These are phyloP conservation scores for Dusona sp. DNA, from an alignment of 2,888 invertebrate genomes.

Conservation along the genomic window DNA sequence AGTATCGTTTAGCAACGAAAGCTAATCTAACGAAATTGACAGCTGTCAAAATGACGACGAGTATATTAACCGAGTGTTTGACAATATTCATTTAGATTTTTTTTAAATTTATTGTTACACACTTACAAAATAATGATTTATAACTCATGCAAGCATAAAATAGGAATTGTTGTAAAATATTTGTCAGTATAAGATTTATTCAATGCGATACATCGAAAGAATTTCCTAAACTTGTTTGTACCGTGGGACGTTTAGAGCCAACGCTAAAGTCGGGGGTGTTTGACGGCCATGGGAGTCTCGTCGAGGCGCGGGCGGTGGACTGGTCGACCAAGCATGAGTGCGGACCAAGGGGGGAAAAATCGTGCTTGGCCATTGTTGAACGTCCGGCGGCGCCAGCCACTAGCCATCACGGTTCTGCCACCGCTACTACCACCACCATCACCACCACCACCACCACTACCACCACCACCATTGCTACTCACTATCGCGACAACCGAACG, in stretches of 20 bases:
- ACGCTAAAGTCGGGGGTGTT: slow-evolving; percentile 79
- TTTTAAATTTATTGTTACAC: no score
- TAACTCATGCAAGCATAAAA: no score
- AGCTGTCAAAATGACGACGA: neutral
- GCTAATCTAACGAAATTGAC: neutral
- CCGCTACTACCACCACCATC: slow-evolving; percentile 66
- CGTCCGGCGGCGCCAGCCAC: slow-evolving; percentile 83
- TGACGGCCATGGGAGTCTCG: slow-evolving; percentile 78
- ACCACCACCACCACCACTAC: slow-evolving; percentile 67
- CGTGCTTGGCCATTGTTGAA: slow-evolving; percentile 79
- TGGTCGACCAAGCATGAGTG: slow-evolving; percentile 54
- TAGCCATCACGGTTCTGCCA: slow-evolving; percentile 76
- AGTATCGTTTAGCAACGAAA: neutral
- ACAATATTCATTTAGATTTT: no score
- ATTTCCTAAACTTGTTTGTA: slow-evolving; percentile 29
- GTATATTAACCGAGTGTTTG: neutral
- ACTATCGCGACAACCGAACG: slow-evolving; percentile 72
- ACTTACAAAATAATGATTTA: no score
- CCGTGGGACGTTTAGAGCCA: slow-evolving; percentile 67
- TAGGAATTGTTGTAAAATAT: no score
- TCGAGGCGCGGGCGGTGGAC: slow-evolving; percentile 74
- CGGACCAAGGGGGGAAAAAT: slow-evolving; percentile 55
- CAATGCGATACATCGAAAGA: neutral
- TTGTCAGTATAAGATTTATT: neutral
- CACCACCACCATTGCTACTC: slow-evolving; percentile 68